phyloP scores from a whole-genome alignment of 2,113 vertebrate species.

The Channa maculata region DNA sequence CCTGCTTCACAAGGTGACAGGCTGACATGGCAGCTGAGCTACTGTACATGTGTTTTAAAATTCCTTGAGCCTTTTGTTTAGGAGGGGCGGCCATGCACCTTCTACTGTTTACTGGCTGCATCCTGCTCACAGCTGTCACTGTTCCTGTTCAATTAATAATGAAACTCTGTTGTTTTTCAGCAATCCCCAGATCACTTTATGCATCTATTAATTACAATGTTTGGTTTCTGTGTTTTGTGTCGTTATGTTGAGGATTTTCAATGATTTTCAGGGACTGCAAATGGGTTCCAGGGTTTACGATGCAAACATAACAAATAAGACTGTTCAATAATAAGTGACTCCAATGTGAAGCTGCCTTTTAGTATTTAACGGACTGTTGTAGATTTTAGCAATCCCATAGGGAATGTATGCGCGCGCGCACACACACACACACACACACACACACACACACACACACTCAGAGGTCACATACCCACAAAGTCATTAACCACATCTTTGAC shows the following conservation, averaged over 20 bases:
- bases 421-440: constrained; percentile 2
- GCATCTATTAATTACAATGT: constrained; percentile 10
- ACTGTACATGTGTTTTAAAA: constrained; percentile 1
- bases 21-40: background rate
- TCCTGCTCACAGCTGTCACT: background rate
- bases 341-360: background rate
- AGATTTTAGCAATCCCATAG: background rate
- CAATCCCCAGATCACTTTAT: background rate
- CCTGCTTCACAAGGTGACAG: constrained; percentile 59
- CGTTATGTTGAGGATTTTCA: too few relatives aligned
- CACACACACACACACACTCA: background rate
- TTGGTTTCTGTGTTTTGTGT: background rate
- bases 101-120: background rate
- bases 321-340: background rate
- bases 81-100: background rate
- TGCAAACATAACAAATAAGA: background rate
- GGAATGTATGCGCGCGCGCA: background rate
- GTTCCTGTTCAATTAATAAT: background rate
- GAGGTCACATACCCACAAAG: constrained; percentile 86
- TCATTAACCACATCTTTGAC: constrained; percentile 91
- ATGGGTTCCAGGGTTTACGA: background rate
- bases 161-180: background rate
- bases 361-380: background rate
- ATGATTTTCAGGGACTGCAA: too few relatives aligned
- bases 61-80: background rate